These are phyloP conservation scores for Eustalomyia histrio DNA, from an alignment of 2,888 invertebrate genomes.

Conservation along the genomic window DNA sequence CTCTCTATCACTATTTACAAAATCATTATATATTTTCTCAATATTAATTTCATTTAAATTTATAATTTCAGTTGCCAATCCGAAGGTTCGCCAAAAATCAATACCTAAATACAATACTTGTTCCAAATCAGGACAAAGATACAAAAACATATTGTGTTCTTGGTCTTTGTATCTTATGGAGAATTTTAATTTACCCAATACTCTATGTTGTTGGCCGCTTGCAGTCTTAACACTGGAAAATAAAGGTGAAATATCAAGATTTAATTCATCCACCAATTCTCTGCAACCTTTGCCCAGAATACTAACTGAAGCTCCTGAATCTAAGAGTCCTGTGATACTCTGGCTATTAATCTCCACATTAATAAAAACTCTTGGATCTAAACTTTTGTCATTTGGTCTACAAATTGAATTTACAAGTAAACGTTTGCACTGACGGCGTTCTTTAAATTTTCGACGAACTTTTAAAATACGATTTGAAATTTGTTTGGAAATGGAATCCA, in stretches of 20 bases:
- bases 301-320: neutral
- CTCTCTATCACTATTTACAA: neutral
- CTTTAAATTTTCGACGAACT: too few species aligned
- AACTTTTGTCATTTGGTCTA: neutral
- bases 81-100: slow-evolving; percentile 25
- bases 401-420: neutral
- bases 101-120: slow-evolving; percentile 23
- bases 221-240: slow-evolving; percentile 13
- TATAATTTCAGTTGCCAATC: slow-evolving; percentile 7
- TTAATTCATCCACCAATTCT: neutral
- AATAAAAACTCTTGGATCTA: neutral
- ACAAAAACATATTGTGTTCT: neutral
- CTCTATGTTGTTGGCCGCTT: slow-evolving; percentile 4
- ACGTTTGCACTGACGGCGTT: neutral
- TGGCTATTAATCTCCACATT: neutral
- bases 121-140: slow-evolving; percentile 34
- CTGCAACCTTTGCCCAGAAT: slow-evolving; percentile 9
- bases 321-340: neutral
- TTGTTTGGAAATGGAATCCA: too few species aligned
- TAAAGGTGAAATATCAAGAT: neutral
- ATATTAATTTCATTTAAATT: slow-evolving; percentile 18
- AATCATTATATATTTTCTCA: neutral
- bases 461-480: too few species aligned
- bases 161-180: slow-evolving; percentile 8
- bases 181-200: slow-evolving; percentile 7